These are phyloP conservation scores for Meda fulgida DNA, from an alignment of 2,797 vertebrate genomes.

Conservation along the genomic window DNA sequence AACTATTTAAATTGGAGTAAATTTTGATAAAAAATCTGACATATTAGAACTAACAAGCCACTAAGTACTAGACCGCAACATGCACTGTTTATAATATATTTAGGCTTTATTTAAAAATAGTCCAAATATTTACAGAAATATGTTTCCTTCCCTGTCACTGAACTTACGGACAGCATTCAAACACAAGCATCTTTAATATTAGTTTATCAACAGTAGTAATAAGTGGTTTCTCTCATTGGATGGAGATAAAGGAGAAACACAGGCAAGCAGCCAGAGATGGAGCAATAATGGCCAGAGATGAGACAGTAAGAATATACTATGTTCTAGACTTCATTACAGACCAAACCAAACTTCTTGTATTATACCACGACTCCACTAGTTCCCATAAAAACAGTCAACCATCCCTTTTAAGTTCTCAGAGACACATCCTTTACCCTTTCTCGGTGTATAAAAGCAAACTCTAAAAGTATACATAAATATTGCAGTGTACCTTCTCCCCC, in stretches of 20 bases:
- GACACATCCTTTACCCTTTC: conserved; percentile 41
- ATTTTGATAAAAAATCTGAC: background rate
- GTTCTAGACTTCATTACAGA: conserved; percentile 3
- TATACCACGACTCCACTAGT: background rate
- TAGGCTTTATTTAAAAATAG: background rate
- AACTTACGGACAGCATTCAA: background rate
- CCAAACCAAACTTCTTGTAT: conserved; percentile 10
- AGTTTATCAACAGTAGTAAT: background rate
- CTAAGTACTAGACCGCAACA: background rate
- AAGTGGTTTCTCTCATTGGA: background rate
- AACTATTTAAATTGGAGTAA: background rate
- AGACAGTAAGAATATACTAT: background rate
- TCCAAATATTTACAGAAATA: background rate
- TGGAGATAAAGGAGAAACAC: background rate
- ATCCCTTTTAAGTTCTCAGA: conserved; percentile 32
- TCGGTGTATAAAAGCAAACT: conserved; percentile 65
- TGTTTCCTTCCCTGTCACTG: background rate
- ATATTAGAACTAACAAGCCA: background rate
- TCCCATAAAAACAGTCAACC: conserved; percentile 21
- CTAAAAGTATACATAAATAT: conserved; percentile 73
- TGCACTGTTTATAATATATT: background rate
- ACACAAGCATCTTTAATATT: background rate
- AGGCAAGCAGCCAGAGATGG: conserved; percentile 6
- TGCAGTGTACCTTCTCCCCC: conserved; percentile 64
- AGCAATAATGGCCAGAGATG: background rate